Base-by-base conservation (phyloP, 2,113 vertebrate genomes). In the Grus americana region DNA sequence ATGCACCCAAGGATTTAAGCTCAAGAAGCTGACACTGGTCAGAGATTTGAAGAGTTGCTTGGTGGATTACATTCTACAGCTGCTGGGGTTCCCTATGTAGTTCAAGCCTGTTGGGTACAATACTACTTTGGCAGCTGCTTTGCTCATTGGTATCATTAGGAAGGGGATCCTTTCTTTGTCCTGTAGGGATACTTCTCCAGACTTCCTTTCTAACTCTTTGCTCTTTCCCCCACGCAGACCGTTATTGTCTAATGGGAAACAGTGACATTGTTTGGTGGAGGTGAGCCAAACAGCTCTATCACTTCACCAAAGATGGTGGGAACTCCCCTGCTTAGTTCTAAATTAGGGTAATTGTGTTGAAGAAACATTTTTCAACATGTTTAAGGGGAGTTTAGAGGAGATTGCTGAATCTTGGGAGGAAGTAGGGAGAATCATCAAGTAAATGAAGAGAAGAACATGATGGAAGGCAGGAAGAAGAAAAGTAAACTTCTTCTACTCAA, bases 181-280 rank as follows among this genome's bases (percentile, higher is more conserved):
- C n/a, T 59, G 5, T 38, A 59, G n/a, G 2, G 4, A n/a, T 55
- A 71, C 4, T 78, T 71, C 71, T 55, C 52, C 58, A 82, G 34
- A 72, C 30, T 79, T 67, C 17, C 13, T 68, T 82, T 82, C 47
- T 59, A 54, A 55, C 8, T 42, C 14, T 86, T 29, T 50, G 29
- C 14, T 16, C 29, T 55, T 74, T 46, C 7, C 1, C 24, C 5
- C 2, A 10, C 26, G 19, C 15, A 49, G 12, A 38, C 2, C 3
- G 5, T 30, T 85, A 20, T 32, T 59, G 15, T 26, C 38, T 70
- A 59, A 36, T 32, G 54, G 30, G 34, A 92, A 74, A 68, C 9
- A 84, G 26, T 6, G 4, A 2, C 4, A 22, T n/a, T 34, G 1
- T 65, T 82, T 90, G 55, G 12, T 65, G 30, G 11, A 23, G 29